Percentiles rank a stretch among this genome's conserved stretches.
phyloP scores from a whole-genome alignment of 2,888 invertebrate genomes.

The Brenthis daphne region DNA sequence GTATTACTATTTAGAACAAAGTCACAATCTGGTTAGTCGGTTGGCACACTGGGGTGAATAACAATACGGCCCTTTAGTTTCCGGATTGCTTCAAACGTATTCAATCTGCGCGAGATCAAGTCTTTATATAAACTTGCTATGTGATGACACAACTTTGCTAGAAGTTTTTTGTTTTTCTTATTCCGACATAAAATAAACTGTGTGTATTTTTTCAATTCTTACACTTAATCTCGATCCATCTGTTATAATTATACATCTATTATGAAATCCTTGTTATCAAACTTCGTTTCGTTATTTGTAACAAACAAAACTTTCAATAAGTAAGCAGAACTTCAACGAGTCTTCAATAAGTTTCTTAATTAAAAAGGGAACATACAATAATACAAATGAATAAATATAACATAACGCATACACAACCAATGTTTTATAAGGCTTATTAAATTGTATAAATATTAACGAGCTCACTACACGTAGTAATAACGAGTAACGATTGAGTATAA shows the following conservation, averaged over 20 bases:
- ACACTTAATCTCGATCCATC: slow-evolving; percentile 26
- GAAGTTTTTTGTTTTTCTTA: slow-evolving; percentile 41
- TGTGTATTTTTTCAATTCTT: slow-evolving; percentile 27
- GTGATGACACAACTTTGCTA: slow-evolving; percentile 49
- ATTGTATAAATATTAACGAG: too few relatives aligned
- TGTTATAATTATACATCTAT: slow-evolving; percentile 12
- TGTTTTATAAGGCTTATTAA: too few relatives aligned
- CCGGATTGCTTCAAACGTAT: slow-evolving; percentile 64
- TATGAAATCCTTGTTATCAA: slow-evolving; percentile 30
- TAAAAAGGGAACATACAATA: too few relatives aligned
- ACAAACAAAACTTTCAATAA: neutral
- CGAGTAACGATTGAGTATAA: too few relatives aligned
- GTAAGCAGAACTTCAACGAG: neutral
- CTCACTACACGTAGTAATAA: too few relatives aligned
- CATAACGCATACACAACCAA: too few relatives aligned
- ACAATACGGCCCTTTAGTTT: slow-evolving; percentile 77
- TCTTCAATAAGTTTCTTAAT: neutral
- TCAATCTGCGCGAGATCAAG: slow-evolving; percentile 75
- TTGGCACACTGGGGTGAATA: slow-evolving; percentile 77
- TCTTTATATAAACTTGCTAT: slow-evolving; percentile 51
- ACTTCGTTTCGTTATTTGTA: slow-evolving; percentile 17
- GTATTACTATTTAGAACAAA: slow-evolving; percentile 52
- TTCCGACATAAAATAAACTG: slow-evolving; percentile 36
- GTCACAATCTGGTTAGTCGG: slow-evolving; percentile 63
- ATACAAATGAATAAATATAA: too few relatives aligned